Conservation (phyloP, 2,113 vertebrate species). For the Anguilla rostrata region DNA sequence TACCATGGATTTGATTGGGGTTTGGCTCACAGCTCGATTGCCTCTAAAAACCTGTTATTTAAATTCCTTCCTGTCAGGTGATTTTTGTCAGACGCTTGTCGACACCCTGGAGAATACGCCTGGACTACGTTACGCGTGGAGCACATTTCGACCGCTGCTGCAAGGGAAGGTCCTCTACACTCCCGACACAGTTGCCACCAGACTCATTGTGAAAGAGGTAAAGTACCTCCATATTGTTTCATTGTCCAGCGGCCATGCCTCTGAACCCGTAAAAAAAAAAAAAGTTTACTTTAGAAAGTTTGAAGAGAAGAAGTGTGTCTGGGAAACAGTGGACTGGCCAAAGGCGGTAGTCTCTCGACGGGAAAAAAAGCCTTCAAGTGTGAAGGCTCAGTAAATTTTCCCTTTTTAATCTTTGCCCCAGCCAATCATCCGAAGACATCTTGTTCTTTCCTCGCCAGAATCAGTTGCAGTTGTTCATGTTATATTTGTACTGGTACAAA, state of each 20-base stretch:
- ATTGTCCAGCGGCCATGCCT: neutral
- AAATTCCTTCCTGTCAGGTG: constrained; percentile 63
- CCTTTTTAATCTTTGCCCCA: constrained; percentile 14
- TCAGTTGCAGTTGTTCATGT: neutral
- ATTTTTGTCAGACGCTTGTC: constrained; percentile 86
- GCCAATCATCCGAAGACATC: neutral
- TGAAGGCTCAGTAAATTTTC: constrained; percentile 25
- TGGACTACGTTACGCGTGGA: constrained; percentile 85
- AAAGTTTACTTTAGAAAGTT: neutral
- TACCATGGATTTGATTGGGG: neutral
- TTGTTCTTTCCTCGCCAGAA: neutral
- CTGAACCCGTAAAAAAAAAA: neutral
- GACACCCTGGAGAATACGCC: constrained; percentile 82
- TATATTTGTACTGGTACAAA: neutral
- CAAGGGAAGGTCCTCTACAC: constrained; percentile 89
- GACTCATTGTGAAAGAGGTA: constrained; percentile 84
- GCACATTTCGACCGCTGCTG: constrained; percentile 82
- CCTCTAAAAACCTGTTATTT: neutral
- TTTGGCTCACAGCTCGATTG: neutral
- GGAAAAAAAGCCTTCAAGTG: neutral
- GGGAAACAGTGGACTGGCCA: neutral
- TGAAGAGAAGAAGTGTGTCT: neutral
- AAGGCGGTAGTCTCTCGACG: neutral
- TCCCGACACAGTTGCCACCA: constrained; percentile 83
- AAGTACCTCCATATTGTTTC: constrained; percentile 6